Evolutionary conservation across 2,113 vertebrate genomes (phyloP).

Genomic region (Formicarius rufipectus): DNA sequence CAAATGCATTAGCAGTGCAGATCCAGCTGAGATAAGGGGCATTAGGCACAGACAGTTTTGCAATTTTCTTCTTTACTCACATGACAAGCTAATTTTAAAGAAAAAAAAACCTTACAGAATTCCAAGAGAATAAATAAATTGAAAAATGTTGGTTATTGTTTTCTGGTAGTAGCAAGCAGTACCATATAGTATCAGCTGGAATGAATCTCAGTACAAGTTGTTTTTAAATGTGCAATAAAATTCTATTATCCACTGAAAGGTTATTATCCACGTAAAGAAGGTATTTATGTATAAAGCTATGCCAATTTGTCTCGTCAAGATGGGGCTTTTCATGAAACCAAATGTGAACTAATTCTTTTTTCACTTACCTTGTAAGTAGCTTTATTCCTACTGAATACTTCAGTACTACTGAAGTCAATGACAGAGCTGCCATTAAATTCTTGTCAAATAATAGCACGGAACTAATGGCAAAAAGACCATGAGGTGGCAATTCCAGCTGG

Average conservation of each 20-base stretch:
- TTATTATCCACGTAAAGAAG: constrained; percentile 10
- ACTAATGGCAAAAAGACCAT: not conserved
- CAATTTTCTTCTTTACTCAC: not conserved
- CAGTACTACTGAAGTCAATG: not conserved
- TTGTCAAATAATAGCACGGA: not conserved
- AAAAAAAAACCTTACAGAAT: not conserved
- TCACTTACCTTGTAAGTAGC: constrained; percentile 13
- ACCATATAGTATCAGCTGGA: not conserved
- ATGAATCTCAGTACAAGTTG: not conserved
- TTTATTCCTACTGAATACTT: not conserved
- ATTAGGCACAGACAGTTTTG: not conserved
- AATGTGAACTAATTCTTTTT: constrained; percentile 19
- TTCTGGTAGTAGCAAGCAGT: not conserved
- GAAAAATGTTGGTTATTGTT: not conserved
- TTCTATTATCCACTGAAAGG: constrained; percentile 18
- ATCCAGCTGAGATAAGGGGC: not conserved
- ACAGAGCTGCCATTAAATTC: not conserved
- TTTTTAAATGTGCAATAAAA: constrained; percentile 34
- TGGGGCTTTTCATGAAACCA: not conserved
- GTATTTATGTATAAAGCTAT: constrained; percentile 13
- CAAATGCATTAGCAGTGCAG: not conserved
- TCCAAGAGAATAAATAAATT: not conserved
- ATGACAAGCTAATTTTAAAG: not conserved
- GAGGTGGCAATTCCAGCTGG: constrained; percentile 17
- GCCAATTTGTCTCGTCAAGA: not conserved